Evolutionary conservation across 37 sponge, comb jelly and placozoan genomes (phyloP), one percentile per base, ranked within the genome.

Genomic region (Cladorhizidae sp.): DNA sequence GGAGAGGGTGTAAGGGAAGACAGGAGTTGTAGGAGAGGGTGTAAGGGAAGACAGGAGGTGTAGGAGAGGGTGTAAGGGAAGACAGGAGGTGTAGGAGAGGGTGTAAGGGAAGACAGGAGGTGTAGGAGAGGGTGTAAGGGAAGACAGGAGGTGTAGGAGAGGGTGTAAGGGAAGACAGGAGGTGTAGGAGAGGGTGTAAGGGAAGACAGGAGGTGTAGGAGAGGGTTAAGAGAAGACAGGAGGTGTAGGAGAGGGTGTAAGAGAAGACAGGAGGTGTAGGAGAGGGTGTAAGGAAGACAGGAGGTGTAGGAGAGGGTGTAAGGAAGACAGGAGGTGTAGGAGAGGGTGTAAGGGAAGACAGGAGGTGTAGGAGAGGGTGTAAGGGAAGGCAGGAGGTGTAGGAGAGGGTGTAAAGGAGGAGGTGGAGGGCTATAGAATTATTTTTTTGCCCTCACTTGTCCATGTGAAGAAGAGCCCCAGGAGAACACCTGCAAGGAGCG

Each of bases 401-500:
- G n/a, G n/a, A n/a, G n/a, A n/a, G n/a, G n/a, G n/a, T n/a, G n/a
- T n/a, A n/a, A 45, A 45, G 9, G 9, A 9, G 49, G 49, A 12
- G 5, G 49, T 23, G 28, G 20, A 5, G 3, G 67, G 3, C n/a
- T n/a, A 36, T 65, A 36, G 20, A 36, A 32, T 32, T 65, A 12
- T 65, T 32, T 26, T 2, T 25, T 3, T 25, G 3, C 22, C n/a
- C 86, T 35, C 42, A 92, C 93, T 80, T 92, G 93, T 9, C 93
- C 93, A 76, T 88, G 85, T 29, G 81, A 65, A 1, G 87, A 83
- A 21, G 76, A 68, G 22, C 91, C 91, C 95, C 92, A 91, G 21
- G 89, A 85, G 65, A 67, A 93, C 0, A 91, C 56, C 88, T 91
- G 52, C 21, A 78, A 3, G 33, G 72, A 14, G 21, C 1, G 31